These are phyloP conservation scores for Leptonema lineaticorne DNA, from an alignment of 1,140 invertebrate genomes.

Conservation along the genomic window DNA sequence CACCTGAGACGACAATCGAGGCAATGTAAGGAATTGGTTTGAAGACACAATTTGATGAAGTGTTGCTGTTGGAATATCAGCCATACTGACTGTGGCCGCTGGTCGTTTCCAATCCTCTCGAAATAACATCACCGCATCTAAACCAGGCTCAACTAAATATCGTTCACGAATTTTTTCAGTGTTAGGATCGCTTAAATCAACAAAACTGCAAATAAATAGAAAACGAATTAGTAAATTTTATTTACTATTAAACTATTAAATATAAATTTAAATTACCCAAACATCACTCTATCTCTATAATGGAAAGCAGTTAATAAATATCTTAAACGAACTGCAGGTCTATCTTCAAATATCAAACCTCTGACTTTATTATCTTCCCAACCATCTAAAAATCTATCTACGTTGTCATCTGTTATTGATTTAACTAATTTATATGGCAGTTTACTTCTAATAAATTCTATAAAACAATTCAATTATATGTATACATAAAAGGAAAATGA, in stretches of 20 bases:
- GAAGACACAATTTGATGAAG: conserved; percentile 85
- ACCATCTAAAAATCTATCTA: conserved; percentile 78
- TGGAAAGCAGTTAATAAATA: conserved; percentile 88
- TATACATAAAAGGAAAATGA: not conserved
- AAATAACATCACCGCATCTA: conserved; percentile 86
- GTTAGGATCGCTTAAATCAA: conserved; percentile 59
- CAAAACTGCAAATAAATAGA: conserved; percentile 59
- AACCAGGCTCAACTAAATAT: conserved; percentile 73
- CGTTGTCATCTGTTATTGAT: conserved; percentile 69
- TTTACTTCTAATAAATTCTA: conserved; percentile 82
- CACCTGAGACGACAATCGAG: conserved; percentile 89
- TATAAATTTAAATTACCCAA: conserved; percentile 64
- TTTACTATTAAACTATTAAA: not conserved
- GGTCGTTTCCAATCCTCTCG: conserved; percentile 84
- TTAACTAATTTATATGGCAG: conserved; percentile 79
- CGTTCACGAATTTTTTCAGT: conserved; percentile 63
- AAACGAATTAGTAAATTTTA: not conserved
- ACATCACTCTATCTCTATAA: conserved; percentile 81
- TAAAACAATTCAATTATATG: conserved; percentile 30
- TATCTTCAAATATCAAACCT: conserved; percentile 83
- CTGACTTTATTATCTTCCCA: conserved; percentile 91
- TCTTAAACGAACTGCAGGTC: conserved; percentile 72
- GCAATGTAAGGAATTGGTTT: conserved; percentile 87
- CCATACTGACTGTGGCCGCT: conserved; percentile 84
- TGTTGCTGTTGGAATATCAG: conserved; percentile 82